phyloP scores from a whole-genome alignment of 2,113 vertebrate genomes.

The Solea senegalensis region DNA sequence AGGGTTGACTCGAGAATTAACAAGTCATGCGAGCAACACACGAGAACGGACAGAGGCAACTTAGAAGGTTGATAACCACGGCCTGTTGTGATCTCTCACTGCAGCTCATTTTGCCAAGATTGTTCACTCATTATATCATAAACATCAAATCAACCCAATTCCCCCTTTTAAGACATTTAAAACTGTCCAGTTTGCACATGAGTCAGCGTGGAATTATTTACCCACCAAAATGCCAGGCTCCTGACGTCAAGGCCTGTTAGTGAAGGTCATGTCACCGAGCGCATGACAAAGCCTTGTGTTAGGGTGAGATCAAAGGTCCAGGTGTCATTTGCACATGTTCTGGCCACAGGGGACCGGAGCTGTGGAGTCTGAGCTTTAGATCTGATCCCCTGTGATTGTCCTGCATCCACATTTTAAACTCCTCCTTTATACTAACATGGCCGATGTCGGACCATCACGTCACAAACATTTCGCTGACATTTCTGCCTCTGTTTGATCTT shows the following conservation, averaged over 20 bases:
- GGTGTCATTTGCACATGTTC: background rate
- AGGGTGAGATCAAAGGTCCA: background rate
- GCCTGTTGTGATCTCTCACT: too few relatives aligned
- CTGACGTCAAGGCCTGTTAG: slow-evolving; percentile 9
- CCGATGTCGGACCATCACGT: too few relatives aligned
- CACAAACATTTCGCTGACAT: too few relatives aligned
- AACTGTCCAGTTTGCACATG: too few relatives aligned
- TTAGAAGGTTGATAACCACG: too few relatives aligned
- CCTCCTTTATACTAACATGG: background rate
- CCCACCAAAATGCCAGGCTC: background rate
- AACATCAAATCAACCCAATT: too few relatives aligned
- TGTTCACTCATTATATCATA: too few relatives aligned
- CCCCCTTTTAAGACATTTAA: too few relatives aligned
- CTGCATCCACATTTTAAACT: background rate
- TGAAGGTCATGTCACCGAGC: background rate
- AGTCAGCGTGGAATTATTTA: slow-evolving; percentile 2
- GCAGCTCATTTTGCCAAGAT: too few relatives aligned
- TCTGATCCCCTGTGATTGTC: slow-evolving; percentile 15
- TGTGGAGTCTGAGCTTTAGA: slow-evolving; percentile 3
- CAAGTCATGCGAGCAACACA: slow-evolving; percentile 18
- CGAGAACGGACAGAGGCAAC: background rate
- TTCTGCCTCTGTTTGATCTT: too few relatives aligned
- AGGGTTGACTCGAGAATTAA: slow-evolving; percentile 23
- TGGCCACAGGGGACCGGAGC: background rate
- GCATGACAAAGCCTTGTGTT: slow-evolving; percentile 4